Base-by-base conservation (phyloP, 2,888 invertebrate genomes). In the Amphipyra berbera region DNA sequence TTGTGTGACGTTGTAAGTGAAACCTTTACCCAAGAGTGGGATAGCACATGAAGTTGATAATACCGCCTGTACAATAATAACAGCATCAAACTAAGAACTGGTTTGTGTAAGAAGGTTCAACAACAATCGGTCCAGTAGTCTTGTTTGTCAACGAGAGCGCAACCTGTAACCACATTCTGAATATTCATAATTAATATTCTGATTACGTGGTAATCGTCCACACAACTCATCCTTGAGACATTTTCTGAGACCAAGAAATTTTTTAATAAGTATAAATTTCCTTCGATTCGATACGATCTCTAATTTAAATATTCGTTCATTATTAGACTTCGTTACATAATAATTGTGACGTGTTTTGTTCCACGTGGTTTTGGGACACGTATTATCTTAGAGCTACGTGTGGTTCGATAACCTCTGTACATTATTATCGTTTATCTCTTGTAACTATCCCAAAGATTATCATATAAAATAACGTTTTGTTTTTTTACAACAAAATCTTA, bases 331-430 rank as follows among this genome's bases (percentile, higher is more conserved):
- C n/a, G n/a, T n/a, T n/a, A n/a, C n/a, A n/a, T n/a, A n/a, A n/a
- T n/a, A n/a, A n/a, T n/a, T n/a, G 30, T 27, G 33, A 33, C 13
- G 41, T 57, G 38, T 38, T 6, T 35, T 12, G 1, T 42, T 38
- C 7, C 41, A 33, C 50, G 62, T 42, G 37, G 40, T 21, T 38
- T 15, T 45, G 0, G n/a, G 15, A 40, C 48, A 68, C 40, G 62
- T 53, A 21, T 8, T 53, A 21, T 8, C 9, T 27, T 30, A 15
- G 53, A 38, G 0, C 35, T 45, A 45, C 52, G 42, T 55, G 50
- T 14, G 14, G 35, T 40, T 42, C 14, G 50, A 65, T 65, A 70
- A 64, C 59, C 46, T 52, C 6, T 21, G 21, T 21, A 21, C 3
- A 21, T 21, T 21, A 21, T 7, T 47, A 10, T 14, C 0, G 13